Evolutionary conservation across 1,140 invertebrate genomes (phyloP).

Genomic region (Ooceraea biroi): DNA sequence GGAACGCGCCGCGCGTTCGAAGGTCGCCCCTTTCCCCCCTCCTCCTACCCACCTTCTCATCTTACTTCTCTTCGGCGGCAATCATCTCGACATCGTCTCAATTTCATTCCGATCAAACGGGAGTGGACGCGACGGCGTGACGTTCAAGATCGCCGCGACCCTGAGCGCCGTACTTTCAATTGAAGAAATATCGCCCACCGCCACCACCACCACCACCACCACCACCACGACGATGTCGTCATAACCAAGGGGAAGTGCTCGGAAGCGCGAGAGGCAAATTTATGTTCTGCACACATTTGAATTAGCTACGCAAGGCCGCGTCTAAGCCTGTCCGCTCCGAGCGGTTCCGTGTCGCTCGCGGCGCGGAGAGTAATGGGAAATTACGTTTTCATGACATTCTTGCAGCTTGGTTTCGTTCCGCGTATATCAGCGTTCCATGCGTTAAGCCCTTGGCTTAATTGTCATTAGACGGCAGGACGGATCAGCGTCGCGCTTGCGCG

Average conservation of each 20-base stretch:
- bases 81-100: conserved; percentile 4
- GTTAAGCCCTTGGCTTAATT: conserved; percentile 1
- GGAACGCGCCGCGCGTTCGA: neutral
- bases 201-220: too few species aligned
- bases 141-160: neutral
- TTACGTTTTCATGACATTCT: conserved; percentile 26
- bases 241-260: neutral
- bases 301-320: conserved; percentile 11
- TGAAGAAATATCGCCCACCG: conserved; percentile 32
- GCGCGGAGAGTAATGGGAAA: conserved; percentile 1
- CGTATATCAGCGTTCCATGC: neutral
- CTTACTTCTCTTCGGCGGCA: neutral
- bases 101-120: conserved; percentile 23
- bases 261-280: conserved; percentile 21
- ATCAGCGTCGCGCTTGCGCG: neutral
- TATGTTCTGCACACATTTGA: conserved; percentile 17
- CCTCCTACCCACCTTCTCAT: too few species aligned
- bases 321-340: neutral
- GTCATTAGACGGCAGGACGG: neutral
- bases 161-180: neutral
- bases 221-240: neutral
- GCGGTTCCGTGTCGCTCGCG: neutral
- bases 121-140: neutral
- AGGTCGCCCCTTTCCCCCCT: neutral
- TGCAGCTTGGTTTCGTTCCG: neutral